Evolutionary conservation across 2,888 invertebrate genomes (phyloP).

Genomic region (Formica aserva): DNA sequence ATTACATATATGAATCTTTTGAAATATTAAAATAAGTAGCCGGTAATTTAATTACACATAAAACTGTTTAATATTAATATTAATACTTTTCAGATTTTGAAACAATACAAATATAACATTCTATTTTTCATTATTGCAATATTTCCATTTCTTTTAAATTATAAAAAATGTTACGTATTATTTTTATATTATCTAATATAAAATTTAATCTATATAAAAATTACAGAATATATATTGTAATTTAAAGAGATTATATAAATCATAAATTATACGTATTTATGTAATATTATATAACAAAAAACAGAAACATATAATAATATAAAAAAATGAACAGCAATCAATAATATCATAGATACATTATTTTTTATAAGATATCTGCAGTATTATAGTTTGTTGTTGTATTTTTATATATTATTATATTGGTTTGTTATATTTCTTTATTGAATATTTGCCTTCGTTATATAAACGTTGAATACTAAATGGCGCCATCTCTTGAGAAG

Average conservation of each 20-base stretch:
- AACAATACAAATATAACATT: background rate
- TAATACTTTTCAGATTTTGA: background rate
- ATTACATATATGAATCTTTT: background rate
- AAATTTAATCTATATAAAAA: background rate
- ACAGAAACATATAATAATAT: background rate
- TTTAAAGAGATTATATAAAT: background rate
- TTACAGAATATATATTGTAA: background rate
- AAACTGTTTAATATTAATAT: background rate
- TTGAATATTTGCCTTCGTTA: background rate
- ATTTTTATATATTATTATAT: background rate
- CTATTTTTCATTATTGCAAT: background rate
- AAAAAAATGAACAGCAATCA: background rate
- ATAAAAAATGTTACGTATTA: background rate
- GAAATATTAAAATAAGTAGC: background rate
- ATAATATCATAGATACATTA: background rate
- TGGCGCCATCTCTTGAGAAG: conserved; percentile 37
- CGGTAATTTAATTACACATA: background rate
- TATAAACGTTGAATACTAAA: background rate
- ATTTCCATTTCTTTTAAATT: background rate
- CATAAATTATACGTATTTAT: background rate
- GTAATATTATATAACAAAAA: background rate
- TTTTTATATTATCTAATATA: background rate
- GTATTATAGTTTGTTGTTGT: background rate
- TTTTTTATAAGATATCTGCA: background rate
- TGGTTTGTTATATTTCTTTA: background rate